Evolutionary conservation across 2,888 invertebrate species (phyloP).

Genomic region (Cancer borealis): DNA sequence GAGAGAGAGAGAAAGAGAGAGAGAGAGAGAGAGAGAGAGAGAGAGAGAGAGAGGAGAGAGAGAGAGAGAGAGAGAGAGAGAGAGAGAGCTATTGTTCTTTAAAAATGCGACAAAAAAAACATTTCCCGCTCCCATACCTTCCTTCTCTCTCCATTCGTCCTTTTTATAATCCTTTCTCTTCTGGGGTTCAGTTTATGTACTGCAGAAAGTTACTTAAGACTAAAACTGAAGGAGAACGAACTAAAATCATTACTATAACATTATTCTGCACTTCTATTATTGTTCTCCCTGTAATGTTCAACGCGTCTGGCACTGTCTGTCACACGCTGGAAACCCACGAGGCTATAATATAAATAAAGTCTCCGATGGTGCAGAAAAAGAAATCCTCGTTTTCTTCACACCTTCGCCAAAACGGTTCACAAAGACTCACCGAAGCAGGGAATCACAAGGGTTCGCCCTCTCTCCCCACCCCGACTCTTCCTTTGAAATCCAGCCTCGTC

Average conservation of each 20-base stretch:
- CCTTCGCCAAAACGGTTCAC: constrained; percentile 6
- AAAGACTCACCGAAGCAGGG: constrained; percentile 11
- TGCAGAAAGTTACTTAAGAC: neutral
- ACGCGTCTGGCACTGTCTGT: neutral
- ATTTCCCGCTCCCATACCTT: neutral
- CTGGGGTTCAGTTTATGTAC: neutral
- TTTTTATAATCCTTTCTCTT: too few relatives aligned
- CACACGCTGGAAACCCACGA: neutral
- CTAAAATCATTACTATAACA: neutral
- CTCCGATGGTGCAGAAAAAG: neutral
- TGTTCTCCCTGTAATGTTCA: neutral
- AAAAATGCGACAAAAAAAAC: neutral
- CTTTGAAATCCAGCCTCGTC: constrained; percentile 34
- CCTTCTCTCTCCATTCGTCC: neutral
- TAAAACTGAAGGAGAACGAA: neutral
- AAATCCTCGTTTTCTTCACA: constrained; percentile 1
- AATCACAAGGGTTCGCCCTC: neutral
- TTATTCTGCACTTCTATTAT: neutral
- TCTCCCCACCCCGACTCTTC: neutral
- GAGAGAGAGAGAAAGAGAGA: too few relatives aligned
- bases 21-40: too few relatives aligned
- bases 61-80: too few relatives aligned
- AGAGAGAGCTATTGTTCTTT: neutral
- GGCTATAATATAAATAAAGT: neutral
- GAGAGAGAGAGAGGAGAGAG: neutral